Evolutionary conservation across 1,140 invertebrate species (phyloP).

Genomic region (Drosophila orena): DNA sequence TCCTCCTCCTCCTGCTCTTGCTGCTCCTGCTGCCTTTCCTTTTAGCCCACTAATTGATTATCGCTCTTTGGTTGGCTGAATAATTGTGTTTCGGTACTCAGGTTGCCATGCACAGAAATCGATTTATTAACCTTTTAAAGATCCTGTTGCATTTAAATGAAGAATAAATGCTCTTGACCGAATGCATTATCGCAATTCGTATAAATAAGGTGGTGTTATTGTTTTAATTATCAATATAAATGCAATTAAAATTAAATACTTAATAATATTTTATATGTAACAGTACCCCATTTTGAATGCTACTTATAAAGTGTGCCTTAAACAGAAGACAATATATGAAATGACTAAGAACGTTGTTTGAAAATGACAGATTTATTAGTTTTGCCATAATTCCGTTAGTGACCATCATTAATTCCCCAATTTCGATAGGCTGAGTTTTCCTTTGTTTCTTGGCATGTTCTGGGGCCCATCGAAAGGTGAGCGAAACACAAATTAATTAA

Average conservation of each 20-base stretch:
- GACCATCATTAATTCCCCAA: constrained; percentile 33
- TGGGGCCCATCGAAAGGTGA: constrained; percentile 57
- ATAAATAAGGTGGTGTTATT: no score
- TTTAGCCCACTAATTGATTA: constrained; percentile 41
- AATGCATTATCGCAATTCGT: not conserved
- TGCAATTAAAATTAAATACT: no score
- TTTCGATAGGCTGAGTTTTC: constrained; percentile 30
- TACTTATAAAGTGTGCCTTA: no score
- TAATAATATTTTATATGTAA: no score
- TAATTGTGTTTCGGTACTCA: constrained; percentile 29
- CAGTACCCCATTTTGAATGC: no score
- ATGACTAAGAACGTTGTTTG: constrained; percentile 2
- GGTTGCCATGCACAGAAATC: constrained; percentile 1
- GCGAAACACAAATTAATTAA: constrained; percentile 80
- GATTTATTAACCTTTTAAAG: constrained; percentile 4
- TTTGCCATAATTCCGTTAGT: not conserved
- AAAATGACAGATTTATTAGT: constrained; percentile 26
- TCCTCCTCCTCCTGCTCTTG: not conserved
- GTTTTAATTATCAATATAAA: no score
- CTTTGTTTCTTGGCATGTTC: constrained; percentile 32
- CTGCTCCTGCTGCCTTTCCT: not conserved
- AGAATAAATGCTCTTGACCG: not conserved
- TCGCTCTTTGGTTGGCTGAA: constrained; percentile 6
- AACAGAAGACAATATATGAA: not conserved
- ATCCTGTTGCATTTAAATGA: not conserved